Evolutionary conservation across 2,113 vertebrate genomes (phyloP).

Genomic region (Benitochromis conjunctus): DNA sequence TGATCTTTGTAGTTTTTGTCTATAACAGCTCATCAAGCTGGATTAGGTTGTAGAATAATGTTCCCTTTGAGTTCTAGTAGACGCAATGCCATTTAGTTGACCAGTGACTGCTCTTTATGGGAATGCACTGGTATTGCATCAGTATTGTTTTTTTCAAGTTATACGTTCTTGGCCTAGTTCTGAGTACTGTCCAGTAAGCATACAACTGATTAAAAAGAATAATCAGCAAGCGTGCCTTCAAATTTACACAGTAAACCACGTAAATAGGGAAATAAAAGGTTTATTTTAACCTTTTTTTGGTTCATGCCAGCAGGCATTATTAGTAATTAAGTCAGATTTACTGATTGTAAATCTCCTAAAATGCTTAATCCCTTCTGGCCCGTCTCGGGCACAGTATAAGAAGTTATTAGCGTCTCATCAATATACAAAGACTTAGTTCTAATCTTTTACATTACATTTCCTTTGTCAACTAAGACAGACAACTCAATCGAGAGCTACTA

Average conservation of each 20-base stretch:
- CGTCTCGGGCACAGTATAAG: background rate
- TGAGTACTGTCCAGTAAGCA: background rate
- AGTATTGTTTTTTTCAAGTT: background rate
- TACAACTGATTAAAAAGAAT: background rate
- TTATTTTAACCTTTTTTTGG: background rate
- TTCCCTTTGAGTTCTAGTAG: background rate
- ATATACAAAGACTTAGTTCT: background rate
- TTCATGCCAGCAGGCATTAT: background rate
- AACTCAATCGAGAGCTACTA: background rate
- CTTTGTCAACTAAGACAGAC: background rate
- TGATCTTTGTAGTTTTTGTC: background rate
- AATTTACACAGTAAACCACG: background rate
- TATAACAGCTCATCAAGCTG: background rate
- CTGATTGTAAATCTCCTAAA: constrained; percentile 51
- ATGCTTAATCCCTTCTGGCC: constrained; percentile 39
- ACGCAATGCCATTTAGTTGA: background rate
- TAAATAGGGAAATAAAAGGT: background rate
- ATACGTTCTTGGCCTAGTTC: background rate
- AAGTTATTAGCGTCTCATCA: constrained; percentile 20
- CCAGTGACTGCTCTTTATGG: background rate
- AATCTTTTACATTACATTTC: constrained; percentile 18
- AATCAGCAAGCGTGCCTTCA: background rate
- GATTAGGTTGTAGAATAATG: background rate
- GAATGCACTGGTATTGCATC: background rate
- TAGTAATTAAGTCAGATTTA: constrained; percentile 20